Evolutionary conservation across 2,797 vertebrate genomes (phyloP), one percentile per base, ranked within the genome.

Genomic region (Eupleurogrammus muticus): DNA sequence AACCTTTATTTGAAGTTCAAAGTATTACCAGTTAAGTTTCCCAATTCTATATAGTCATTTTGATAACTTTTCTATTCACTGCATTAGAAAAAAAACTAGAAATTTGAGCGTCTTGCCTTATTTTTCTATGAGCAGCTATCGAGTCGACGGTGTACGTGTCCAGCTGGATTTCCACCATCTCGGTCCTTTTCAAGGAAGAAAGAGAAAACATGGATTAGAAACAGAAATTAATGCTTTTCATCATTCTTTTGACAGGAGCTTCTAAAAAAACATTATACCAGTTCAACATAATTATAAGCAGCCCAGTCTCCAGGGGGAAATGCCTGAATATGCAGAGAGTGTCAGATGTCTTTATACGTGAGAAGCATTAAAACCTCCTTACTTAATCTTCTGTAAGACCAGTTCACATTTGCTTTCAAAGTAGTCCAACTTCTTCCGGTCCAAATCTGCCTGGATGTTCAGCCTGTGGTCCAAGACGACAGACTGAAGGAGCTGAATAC

Each of bases 351-450:
- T 56, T 34, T 11, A 38, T 46, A 34, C 6, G 14, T 4, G 12
- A 12, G 28, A 64, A 60, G 3, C 2, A 48, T 0, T 21, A 44
- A 57, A 61, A 56, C 0, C 0, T 0, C 13, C 77, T 80, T 83
- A 97, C 96, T 94, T 92, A 66, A 97, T 91, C 85, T 96, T 97
- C 66, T 96, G 93, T 58, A 95, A 84, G 80, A 95, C 91, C 53
- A 96, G 92, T 53, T 92, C 94, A 85, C 94, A 96, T 90, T 97
- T 97, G 46, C 92, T 90, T 76, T 96, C 95, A 72, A 96, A 87
- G 85, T 97, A 97, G 40, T 95, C 93, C 2, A 95, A 82, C 66
- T 94, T 96, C 76, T 94, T 94, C 11, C 49, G 64, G 78, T 97
- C 95, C 11, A 96, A 61, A n/a, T 96, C 92, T 1, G 93, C 93